phyloP scores from a whole-genome alignment of 2,113 vertebrate species.

The Seriola quinqueradiata region DNA sequence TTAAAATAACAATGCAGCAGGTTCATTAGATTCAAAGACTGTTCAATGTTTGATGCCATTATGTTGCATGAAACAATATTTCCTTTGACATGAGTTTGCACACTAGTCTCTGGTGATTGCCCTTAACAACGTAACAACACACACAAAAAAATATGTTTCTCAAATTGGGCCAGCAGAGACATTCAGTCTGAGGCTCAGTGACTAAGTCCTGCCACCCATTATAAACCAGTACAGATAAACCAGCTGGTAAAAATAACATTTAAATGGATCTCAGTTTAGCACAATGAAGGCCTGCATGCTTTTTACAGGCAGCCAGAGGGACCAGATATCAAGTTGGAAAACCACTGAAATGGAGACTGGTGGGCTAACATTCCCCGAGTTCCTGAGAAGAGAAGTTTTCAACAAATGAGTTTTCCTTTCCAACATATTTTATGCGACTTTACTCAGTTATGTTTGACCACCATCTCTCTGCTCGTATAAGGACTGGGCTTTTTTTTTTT shows the following conservation, averaged over 20 bases:
- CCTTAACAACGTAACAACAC: constrained; percentile 52
- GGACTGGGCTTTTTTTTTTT: neutral
- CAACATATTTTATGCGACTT: constrained; percentile 54
- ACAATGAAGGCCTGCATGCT: constrained; percentile 1
- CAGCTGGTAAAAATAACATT: constrained; percentile 47
- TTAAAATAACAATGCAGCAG: neutral
- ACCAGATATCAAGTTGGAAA: constrained; percentile 41
- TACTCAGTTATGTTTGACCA: constrained; percentile 22
- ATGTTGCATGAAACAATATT: constrained; percentile 21
- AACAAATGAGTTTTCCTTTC: constrained; percentile 44
- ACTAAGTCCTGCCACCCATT: constrained; percentile 57
- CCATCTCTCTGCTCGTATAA: constrained; percentile 35
- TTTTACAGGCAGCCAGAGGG: constrained; percentile 12
- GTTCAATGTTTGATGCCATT: neutral
- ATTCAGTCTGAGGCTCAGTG: constrained; percentile 47
- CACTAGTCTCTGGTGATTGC: constrained; percentile 3
- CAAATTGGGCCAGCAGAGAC: constrained; percentile 31
- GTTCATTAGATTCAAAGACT: neutral
- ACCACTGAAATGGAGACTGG: constrained; percentile 45
- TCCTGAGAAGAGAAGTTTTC: constrained; percentile 31
- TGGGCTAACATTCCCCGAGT: constrained; percentile 48
- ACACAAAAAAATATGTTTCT: constrained; percentile 6
- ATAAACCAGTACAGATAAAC: constrained; percentile 40
- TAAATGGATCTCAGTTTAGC: constrained; percentile 15
- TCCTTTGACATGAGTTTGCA: constrained; percentile 5